These are phyloP conservation scores for Staurois parvus DNA, from an alignment of 2,797 vertebrate species.

Conservation along the genomic window DNA sequence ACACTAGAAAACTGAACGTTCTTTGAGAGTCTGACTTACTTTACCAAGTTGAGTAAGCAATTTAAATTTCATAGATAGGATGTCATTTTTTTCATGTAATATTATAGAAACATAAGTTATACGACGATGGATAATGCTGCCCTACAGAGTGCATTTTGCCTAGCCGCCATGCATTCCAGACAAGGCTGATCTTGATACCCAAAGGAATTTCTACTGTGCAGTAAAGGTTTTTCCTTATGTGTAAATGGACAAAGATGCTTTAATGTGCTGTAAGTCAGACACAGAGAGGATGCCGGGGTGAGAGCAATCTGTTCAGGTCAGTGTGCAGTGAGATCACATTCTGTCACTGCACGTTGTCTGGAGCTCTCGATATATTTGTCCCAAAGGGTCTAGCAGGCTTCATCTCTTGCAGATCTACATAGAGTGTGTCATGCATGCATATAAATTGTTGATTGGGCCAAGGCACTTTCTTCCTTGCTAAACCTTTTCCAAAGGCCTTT, in stretches of 20 bases:
- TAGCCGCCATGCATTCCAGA: background rate
- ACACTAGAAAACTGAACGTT: background rate
- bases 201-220: slow-evolving; percentile 2
- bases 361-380: slow-evolving; percentile 77
- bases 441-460: slow-evolving; percentile 83
- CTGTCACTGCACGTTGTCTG: slow-evolving; percentile 75
- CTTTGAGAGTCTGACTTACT: background rate
- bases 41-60: background rate
- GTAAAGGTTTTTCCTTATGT: slow-evolving; percentile 21
- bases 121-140: background rate
- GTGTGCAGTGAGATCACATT: slow-evolving; percentile 63
- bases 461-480: slow-evolving; percentile 79
- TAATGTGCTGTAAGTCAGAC: slow-evolving; percentile 37
- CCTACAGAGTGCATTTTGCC: slow-evolving; percentile 13
- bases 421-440: slow-evolving; percentile 82
- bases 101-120: background rate
- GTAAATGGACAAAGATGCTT: slow-evolving; percentile 38
- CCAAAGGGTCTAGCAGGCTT: slow-evolving; percentile 63
- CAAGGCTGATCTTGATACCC: slow-evolving; percentile 24
- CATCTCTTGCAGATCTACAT: slow-evolving; percentile 78
- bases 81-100: background rate
- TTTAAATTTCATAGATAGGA: background rate
- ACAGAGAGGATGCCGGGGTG: slow-evolving; percentile 19
- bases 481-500: slow-evolving; percentile 83
- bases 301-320: slow-evolving; percentile 55